Percentiles rank a stretch among this genome's conserved stretches.
These are phyloP conservation scores for Champsocephalus gunnari DNA, from an alignment of 2,797 vertebrate genomes.

Conservation along the genomic window DNA sequence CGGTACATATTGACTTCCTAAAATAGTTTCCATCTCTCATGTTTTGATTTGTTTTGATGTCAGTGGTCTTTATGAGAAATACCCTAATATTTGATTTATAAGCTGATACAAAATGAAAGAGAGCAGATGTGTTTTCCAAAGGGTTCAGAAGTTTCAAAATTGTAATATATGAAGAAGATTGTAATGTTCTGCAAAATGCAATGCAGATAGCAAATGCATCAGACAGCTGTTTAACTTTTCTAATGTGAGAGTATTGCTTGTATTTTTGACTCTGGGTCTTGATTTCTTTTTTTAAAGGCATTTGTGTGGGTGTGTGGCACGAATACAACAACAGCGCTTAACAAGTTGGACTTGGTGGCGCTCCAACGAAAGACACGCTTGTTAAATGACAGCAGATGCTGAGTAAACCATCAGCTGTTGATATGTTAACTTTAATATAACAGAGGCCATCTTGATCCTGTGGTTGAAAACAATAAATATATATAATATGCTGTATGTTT, in stretches of 20 bases:
- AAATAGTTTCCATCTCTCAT: neutral
- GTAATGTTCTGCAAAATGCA: too few species aligned
- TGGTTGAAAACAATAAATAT: neutral
- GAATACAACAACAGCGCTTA: conserved; percentile 4
- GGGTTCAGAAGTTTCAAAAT: too few species aligned
- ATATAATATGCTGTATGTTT: neutral
- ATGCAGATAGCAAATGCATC: too few species aligned
- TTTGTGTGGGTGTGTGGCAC: conserved; percentile 1
- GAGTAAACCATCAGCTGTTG: conserved; percentile 52
- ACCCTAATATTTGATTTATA: neutral
- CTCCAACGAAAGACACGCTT: conserved; percentile 25
- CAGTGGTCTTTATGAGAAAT: neutral
- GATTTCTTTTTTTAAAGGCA: neutral
- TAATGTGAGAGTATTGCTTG: too few species aligned
- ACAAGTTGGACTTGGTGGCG: conserved; percentile 24
- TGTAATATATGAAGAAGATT: too few species aligned
- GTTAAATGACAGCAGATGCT: conserved; percentile 48
- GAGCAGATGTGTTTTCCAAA: too few species aligned
- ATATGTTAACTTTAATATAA: conserved; percentile 15
- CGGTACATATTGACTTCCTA: neutral
- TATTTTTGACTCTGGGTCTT: neutral
- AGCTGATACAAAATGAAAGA: too few species aligned
- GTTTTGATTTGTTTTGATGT: neutral
- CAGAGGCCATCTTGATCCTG: conserved; percentile 1
- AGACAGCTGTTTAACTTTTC: too few species aligned